phyloP scores from a whole-genome alignment of 1,140 invertebrate species.

The Nephila pilipes region DNA sequence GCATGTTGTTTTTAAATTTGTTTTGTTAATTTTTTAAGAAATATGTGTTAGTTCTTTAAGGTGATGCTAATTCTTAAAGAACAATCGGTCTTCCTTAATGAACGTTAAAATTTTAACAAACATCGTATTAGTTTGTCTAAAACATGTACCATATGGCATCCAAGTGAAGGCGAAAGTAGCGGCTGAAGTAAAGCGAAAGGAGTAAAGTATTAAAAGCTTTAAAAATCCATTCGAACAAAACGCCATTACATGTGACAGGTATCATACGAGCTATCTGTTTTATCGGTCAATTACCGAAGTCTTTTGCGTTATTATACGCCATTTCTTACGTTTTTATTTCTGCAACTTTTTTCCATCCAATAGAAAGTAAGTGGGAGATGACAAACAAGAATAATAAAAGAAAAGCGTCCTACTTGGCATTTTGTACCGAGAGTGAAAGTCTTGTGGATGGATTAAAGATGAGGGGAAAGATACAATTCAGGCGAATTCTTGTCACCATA shows the following conservation, averaged over 20 bases:
- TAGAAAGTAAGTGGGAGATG: neutral
- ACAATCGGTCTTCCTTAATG: no score
- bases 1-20: no score
- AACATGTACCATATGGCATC: no score
- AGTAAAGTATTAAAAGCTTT: neutral
- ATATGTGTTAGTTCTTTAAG: no score
- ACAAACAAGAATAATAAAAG: neutral
- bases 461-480: conserved; percentile 31
- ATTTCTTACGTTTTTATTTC: neutral
- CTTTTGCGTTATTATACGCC: neutral
- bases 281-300: neutral
- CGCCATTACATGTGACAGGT: neutral
- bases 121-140: no score
- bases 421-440: conserved; percentile 21
- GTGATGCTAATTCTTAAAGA: no score
- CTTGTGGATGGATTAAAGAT: conserved; percentile 31
- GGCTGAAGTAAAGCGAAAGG: no score
- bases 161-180: no score
- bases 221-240: neutral
- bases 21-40: no score
- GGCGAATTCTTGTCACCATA: neutral
- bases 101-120: no score
- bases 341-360: neutral
- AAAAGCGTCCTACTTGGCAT: neutral
- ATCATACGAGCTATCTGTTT: neutral